Evolutionary conservation across 2,888 invertebrate species (phyloP).

Genomic region (Spilosoma lubricipeda): DNA sequence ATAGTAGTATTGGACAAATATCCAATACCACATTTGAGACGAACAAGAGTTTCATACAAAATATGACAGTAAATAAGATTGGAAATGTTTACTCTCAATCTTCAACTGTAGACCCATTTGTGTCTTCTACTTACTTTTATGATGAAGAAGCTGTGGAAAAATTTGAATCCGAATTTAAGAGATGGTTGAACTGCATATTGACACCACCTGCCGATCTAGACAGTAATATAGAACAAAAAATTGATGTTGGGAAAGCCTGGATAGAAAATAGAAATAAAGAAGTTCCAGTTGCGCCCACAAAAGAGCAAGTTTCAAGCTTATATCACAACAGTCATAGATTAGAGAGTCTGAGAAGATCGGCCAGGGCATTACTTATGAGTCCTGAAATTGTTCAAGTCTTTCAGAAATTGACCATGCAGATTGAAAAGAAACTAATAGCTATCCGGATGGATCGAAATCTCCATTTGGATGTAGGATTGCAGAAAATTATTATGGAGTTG

Average conservation of each 20-base stretch:
- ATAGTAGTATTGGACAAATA: conserved; percentile 56
- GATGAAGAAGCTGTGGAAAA: conserved; percentile 89
- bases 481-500: conserved; percentile 91
- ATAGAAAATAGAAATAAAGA: conserved; percentile 90
- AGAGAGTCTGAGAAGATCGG: conserved; percentile 88
- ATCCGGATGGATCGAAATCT: conserved; percentile 92
- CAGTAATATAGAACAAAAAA: conserved; percentile 86
- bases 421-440: conserved; percentile 91
- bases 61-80: conserved; percentile 70
- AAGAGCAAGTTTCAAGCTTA: conserved; percentile 89
- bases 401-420: conserved; percentile 88
- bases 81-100: conserved; percentile 81
- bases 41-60: conserved; percentile 80
- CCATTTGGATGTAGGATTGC: conserved; percentile 93
- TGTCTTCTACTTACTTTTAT: conserved; percentile 88
- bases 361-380: conserved; percentile 88
- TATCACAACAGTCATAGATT: conserved; percentile 89
- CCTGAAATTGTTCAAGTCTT: conserved; percentile 88
- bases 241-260: conserved; percentile 92
- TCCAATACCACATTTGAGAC: conserved; percentile 63
- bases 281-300: conserved; percentile 89
- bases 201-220: conserved; percentile 91
- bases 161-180: conserved; percentile 90
- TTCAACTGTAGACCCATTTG: conserved; percentile 88
- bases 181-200: conserved; percentile 92